A percentile compares a stretch with the other conserved stretches of the same genome.
Conservation (phyloP, 2,113 vertebrate genomes). For the Romanogobio albipinnatus region DNA sequence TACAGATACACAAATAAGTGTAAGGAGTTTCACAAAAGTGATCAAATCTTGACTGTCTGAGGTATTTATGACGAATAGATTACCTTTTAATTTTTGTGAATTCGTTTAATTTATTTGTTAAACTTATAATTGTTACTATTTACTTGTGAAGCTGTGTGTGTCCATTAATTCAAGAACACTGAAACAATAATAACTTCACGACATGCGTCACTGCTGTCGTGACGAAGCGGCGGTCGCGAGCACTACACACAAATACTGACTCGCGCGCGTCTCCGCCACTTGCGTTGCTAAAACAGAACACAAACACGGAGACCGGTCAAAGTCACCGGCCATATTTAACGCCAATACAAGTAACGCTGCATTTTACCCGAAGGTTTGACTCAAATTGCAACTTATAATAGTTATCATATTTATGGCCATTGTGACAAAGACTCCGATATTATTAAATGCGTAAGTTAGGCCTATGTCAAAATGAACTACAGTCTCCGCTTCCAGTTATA, state of each 20-base stretch:
- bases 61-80: not conserved
- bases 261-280: slow-evolving; percentile 9
- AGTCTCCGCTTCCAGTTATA: not conserved
- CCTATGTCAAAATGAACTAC: not conserved
- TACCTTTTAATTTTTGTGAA: not conserved
- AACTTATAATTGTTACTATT: not conserved
- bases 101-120: not conserved
- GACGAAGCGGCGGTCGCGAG: not conserved
- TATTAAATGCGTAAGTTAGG: not conserved
- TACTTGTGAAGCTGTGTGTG: not conserved
- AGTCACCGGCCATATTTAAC: not conserved
- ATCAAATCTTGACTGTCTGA: too few species aligned
- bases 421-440: not conserved
- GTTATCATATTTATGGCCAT: not conserved
- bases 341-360: not conserved
- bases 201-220: not conserved
- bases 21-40: too few species aligned
- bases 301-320: slow-evolving; percentile 17
- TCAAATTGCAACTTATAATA: not conserved
- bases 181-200: not conserved
- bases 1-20: too few species aligned
- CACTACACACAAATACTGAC: slow-evolving; percentile 19
- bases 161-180: not conserved
- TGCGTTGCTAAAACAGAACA: slow-evolving; percentile 22
- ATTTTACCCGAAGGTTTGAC: not conserved